Evolutionary conservation across 2,113 vertebrate species (phyloP), one percentile per base, ranked within the genome.

Genomic region (Xiphophorus couchianus): DNA sequence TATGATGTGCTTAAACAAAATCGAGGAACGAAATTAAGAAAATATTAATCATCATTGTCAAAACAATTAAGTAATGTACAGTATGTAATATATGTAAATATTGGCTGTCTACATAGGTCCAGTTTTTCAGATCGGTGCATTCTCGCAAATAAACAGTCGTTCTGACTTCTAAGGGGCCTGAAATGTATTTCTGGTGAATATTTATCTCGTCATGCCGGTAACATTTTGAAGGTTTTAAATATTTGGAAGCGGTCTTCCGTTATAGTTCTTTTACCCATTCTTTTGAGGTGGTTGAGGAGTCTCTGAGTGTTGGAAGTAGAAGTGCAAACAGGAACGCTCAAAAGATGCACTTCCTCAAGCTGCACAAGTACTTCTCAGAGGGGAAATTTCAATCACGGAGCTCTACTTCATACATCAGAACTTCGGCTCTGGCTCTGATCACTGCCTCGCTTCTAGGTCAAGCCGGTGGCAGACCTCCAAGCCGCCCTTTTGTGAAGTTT

Each of bases 381-480:
- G 22, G 3, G 0, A 35, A 37, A 8, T 58, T 54, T 28, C 0
- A 48, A 1, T 19, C 15, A 48, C 4, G 2, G 14, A n/a, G 7
- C 54, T 60, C 0, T 31, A n/a, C 14, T 64, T 58, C n/a, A 63
- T 13, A 13, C 2, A 29, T 48, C 19, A 60, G 33, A 37, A 39
- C 25, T 9, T 39, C 62, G 48, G 25, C 51, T 19, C n/a, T 27
- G 25, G n/a, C 76, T 77, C 71, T 71, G 42, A 68, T 61, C 58
- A 1, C 3, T 9, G 33, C 51, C 51, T 54, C 64, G 35, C 67
- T 19, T 61, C 33, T 37, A 67, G 71, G 63, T 84, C 75, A 69
- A 54, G 29, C 29, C 37, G 22, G 69, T 31, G 62, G 62, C 29
- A 63, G 74, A 66, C 71, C 67, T 37, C 35, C 35, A 9, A 10